Evolutionary conservation across 2,888 invertebrate genomes (phyloP).

Genomic region (Caenorhabditis sp.): DNA sequence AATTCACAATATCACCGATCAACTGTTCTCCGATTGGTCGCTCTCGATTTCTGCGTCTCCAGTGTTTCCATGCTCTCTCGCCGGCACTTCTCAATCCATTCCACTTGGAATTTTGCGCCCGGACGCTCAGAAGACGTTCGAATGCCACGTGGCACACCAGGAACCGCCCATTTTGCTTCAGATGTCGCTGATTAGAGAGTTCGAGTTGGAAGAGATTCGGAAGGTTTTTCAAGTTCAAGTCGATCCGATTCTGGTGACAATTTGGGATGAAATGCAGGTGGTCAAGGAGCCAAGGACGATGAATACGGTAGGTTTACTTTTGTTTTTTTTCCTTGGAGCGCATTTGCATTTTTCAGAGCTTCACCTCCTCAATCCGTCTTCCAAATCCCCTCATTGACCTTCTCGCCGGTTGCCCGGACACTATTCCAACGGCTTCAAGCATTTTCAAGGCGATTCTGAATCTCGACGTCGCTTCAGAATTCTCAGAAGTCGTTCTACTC

Average conservation of each 20-base stretch:
- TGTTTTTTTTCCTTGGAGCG: no score
- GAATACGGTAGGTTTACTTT: slow-evolving; percentile 21
- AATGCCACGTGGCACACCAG: slow-evolving; percentile 23
- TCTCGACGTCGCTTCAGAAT: slow-evolving; percentile 6
- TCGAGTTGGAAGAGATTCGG: slow-evolving; percentile 25
- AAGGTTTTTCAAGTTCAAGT: slow-evolving; percentile 43
- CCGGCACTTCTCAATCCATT: slow-evolving; percentile 32
- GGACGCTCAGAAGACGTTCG: slow-evolving; percentile 42
- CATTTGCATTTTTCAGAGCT: slow-evolving; percentile 35
- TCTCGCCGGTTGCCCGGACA: slow-evolving; percentile 56
- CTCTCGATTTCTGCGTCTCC: slow-evolving; percentile 28
- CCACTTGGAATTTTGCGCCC: slow-evolving; percentile 38
- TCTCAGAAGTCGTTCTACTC: slow-evolving; percentile 1
- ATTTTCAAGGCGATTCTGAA: slow-evolving; percentile 47
- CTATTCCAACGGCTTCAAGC: slow-evolving; percentile 11
- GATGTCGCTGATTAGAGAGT: slow-evolving; percentile 26
- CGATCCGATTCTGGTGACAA: slow-evolving; percentile 44
- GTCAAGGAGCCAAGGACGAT: background rate
- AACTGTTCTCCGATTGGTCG: slow-evolving; percentile 37
- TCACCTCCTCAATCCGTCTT: slow-evolving; percentile 34
- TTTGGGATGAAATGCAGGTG: slow-evolving; percentile 27
- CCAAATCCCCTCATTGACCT: slow-evolving; percentile 58
- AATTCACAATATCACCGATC: slow-evolving; percentile 44
- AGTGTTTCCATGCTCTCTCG: background rate
- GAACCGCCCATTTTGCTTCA: slow-evolving; percentile 46